Percentiles rank a stretch among this genome's conserved stretches.
These are phyloP conservation scores for Ptychodera flava DNA, from an alignment of 35 echinoderm and acorn worm genomes.

Conservation along the genomic window DNA sequence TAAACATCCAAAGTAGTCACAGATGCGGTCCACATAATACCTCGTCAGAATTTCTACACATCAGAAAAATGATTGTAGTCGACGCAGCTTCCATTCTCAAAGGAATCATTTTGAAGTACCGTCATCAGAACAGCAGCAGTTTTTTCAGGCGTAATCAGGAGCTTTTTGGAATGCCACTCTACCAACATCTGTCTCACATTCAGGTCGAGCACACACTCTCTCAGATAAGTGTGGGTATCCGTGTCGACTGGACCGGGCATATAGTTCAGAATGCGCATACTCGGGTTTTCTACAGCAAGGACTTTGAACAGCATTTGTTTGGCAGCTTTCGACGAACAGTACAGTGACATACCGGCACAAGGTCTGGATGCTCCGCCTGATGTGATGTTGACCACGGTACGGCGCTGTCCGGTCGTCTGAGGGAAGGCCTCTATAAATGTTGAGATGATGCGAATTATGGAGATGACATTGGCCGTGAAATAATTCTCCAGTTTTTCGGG, in stretches of 20 bases:
- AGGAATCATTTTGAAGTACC: slow-evolving; percentile 31
- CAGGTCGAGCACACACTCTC: background rate
- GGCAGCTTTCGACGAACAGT: slow-evolving; percentile 52
- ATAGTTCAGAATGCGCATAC: slow-evolving; percentile 50
- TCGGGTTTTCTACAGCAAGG: slow-evolving; percentile 47
- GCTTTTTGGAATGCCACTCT: no score
- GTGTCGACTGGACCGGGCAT: slow-evolving; percentile 52
- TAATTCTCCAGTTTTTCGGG: slow-evolving; percentile 20
- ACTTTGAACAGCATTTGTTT: slow-evolving; percentile 57
- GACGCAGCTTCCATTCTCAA: slow-evolving; percentile 35
- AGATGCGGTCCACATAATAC: no score
- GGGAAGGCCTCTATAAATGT: slow-evolving; percentile 49
- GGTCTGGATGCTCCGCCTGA: slow-evolving; percentile 22
- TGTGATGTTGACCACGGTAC: slow-evolving; percentile 42
- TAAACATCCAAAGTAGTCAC: no score
- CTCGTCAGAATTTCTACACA: no score
- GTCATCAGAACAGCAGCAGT: slow-evolving; percentile 18
- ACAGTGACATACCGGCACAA: slow-evolving; percentile 16
- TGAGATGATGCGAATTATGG: no score
- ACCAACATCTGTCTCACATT: slow-evolving; percentile 14
- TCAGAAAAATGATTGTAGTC: slow-evolving; percentile 43
- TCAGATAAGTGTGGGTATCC: slow-evolving; percentile 20
- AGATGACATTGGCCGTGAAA: slow-evolving; percentile 42
- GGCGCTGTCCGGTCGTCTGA: background rate
- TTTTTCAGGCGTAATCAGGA: slow-evolving; percentile 10